A percentile compares a stretch with the other conserved stretches of the same genome.
phyloP scores from a whole-genome alignment of 2,888 invertebrate species.

The Hirtodrosophila alboralis region DNA sequence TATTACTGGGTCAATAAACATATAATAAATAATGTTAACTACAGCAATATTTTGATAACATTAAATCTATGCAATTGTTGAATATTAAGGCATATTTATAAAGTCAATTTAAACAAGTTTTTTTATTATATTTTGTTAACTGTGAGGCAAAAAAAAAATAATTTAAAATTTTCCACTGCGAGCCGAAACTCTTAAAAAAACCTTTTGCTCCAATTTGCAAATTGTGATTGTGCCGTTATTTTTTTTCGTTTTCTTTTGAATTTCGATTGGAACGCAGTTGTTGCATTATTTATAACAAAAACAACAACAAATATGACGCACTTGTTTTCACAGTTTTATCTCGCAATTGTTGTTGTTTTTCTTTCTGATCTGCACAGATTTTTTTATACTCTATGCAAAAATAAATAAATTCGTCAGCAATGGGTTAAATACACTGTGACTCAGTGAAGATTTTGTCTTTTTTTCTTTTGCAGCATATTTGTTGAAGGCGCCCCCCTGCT shows the following conservation, averaged over 20 bases:
- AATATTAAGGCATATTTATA: no score
- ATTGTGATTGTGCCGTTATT: constrained; percentile 26
- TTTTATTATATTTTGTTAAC: no score
- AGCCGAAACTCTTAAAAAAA: no score
- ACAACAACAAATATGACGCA: constrained; percentile 54
- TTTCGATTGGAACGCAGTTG: neutral
- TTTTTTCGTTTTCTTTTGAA: constrained; percentile 14
- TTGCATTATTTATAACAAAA: constrained; percentile 41
- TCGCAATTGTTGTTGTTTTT: constrained; percentile 2
- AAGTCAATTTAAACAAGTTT: no score
- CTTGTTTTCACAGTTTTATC: constrained; percentile 29
- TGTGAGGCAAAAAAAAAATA: neutral
- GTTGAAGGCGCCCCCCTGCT: no score
- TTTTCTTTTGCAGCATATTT: constrained; percentile 11
- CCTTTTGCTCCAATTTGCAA: constrained; percentile 9
- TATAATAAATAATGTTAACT: no score
- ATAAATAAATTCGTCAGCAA: constrained; percentile 40
- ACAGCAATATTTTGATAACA: no score
- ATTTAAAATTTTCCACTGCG: no score
- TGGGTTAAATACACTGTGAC: constrained; percentile 26
- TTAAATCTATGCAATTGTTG: no score
- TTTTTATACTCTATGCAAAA: no score
- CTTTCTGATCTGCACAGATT: constrained; percentile 8
- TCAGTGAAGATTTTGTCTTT: constrained; percentile 26
- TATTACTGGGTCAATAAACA: no score